Base-by-base conservation (phyloP, 2,113 vertebrate species). In the Muntiacus muntjak region DNA sequence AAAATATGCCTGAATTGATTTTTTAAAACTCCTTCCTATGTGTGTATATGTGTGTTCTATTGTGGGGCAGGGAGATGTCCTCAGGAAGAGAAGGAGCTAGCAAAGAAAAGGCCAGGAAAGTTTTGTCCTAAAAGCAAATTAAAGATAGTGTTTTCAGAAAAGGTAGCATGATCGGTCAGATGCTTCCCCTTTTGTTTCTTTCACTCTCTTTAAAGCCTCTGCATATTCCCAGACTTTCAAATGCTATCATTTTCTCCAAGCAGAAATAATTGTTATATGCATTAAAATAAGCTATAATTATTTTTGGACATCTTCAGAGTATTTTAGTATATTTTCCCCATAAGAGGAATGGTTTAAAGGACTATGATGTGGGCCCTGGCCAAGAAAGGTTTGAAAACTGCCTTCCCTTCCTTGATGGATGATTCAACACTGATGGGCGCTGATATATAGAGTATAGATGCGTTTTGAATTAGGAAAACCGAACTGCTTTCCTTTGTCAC, bases 241-340 rank as follows among this genome's bases (percentile, higher is more conserved):
- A 91, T 36, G 23, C 16, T 64, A 30, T 57, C 25, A 19, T 78
- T 88, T 95, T 96, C 54, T 91, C 11, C 54, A 64, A 95, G 79
- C 67, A 92, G 82, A 97, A 79, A 91, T 93, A 43, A 25, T 26
- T 92, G n/a, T 82, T 96, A 91, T 28, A 55, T 58, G 43, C 64
- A n/a, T 33, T 91, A 52, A 93, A 95, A 87, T 36, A 94, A 89
- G n/a, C 43, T 60, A 19, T 47, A 76, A 86, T 91, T 89, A 14
- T 57, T 95, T 91, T 58, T 50, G 45, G 26, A 52, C 45, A 62
- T 79, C 1, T 78, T 93, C n/a, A 5, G 30, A 43, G 25, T 89
- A 91, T 89, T 64, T 87, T 50, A 86, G 33, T 71, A 55, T 26
- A 25, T 82, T 58, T 91, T 85, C 33, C 30, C 57, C 40, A 79